A percentile compares a stretch with the other conserved stretches of the same genome.
phyloP scores from a whole-genome alignment of 2,113 vertebrate species.

The Stigmatopora argus region DNA sequence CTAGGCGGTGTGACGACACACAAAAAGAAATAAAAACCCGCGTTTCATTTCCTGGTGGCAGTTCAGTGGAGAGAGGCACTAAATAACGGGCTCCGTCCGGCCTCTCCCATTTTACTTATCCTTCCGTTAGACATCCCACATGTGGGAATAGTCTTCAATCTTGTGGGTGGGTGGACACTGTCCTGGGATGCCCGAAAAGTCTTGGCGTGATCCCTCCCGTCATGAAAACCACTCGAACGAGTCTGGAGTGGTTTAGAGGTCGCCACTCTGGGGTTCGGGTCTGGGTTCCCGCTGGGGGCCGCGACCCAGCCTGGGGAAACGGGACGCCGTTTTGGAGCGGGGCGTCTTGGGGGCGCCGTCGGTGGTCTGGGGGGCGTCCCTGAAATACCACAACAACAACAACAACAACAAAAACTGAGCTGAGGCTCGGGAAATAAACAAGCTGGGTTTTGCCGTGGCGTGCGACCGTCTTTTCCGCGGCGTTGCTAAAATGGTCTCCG shows the following conservation, averaged over 20 bases:
- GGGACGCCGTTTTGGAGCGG: conserved; percentile 74
- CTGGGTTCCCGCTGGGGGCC: conserved; percentile 76
- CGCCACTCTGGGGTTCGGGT: conserved; percentile 92
- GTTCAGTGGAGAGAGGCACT: conserved; percentile 46
- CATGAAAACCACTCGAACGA: neutral
- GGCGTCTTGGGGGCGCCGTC: conserved; percentile 75
- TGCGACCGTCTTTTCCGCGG: conserved; percentile 30
- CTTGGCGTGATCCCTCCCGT: conserved; percentile 9
- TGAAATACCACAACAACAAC: conserved; percentile 34
- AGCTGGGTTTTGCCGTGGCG: too few relatives aligned
- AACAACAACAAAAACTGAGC: neutral
- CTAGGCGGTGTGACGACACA: conserved; percentile 63
- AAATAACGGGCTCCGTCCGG: conserved; percentile 36
- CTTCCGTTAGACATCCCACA: conserved; percentile 18
- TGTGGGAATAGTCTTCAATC: conserved; percentile 22
- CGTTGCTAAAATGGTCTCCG: conserved; percentile 36
- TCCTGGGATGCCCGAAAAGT: conserved; percentile 13
- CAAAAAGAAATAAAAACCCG: conserved; percentile 29
- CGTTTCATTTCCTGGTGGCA: conserved; percentile 18
- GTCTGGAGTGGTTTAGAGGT: conserved; percentile 74
- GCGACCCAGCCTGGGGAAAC: conserved; percentile 84
- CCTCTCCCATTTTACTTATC: conserved; percentile 15
- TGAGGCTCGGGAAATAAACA: neutral
- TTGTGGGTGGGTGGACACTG: neutral
- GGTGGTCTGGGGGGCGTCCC: conserved; percentile 76